Evolutionary conservation across 2,888 invertebrate species (phyloP).

Genomic region (Sarcophaga caerulescens): DNA sequence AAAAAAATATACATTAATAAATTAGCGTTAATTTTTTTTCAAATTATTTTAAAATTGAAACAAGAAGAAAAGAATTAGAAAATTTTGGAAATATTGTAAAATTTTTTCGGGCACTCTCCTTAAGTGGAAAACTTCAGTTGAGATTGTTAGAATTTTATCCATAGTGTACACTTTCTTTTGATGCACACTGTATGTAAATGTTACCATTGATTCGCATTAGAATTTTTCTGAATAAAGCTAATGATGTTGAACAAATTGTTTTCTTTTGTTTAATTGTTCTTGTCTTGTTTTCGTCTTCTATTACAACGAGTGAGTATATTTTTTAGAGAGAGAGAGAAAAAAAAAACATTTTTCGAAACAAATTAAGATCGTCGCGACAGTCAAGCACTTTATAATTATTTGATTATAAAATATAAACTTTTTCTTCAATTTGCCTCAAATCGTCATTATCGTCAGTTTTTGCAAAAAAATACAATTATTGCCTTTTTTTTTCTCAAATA

Average conservation of each 20-base stretch:
- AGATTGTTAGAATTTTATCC: too few species aligned
- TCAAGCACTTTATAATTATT: slow-evolving; percentile 48
- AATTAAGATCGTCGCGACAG: slow-evolving; percentile 50
- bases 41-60: too few species aligned
- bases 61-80: too few species aligned
- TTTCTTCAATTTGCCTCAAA: slow-evolving; percentile 20
- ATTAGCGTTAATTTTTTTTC: too few species aligned
- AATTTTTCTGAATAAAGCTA: slow-evolving; percentile 45
- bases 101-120: too few species aligned
- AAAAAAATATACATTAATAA: too few species aligned
- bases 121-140: too few species aligned
- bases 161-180: too few species aligned
- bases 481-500: slow-evolving; percentile 13
- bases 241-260: slow-evolving; percentile 49
- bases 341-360: background rate
- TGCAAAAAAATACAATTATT: slow-evolving; percentile 21
- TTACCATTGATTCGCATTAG: background rate
- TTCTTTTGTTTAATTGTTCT: background rate
- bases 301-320: too few species aligned
- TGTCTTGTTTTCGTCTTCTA: too few species aligned
- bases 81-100: too few species aligned
- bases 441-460: slow-evolving; percentile 23
- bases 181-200: background rate
- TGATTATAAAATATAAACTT: slow-evolving; percentile 44
- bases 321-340: background rate